Percentiles rank a stretch among this genome's conserved stretches.
Conservation (phyloP, 2,113 vertebrate species). For the Glaucomys volans region DNA sequence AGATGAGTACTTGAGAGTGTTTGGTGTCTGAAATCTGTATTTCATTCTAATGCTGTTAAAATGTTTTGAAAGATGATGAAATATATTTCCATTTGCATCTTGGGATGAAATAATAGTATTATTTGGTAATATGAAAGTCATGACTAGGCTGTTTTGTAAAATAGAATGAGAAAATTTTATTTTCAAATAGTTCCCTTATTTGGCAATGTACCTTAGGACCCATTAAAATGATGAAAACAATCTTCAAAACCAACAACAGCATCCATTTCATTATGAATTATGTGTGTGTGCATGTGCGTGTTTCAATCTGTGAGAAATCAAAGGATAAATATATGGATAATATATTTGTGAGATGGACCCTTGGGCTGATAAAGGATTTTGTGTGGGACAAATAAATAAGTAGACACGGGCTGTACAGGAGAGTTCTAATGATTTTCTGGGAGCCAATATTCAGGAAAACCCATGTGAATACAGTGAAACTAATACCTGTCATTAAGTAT, state of each 20-base stretch:
- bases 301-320: slow-evolving; percentile 50
- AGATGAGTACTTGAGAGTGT: background rate
- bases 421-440: slow-evolving; percentile 71
- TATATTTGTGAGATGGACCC: slow-evolving; percentile 78
- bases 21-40: background rate
- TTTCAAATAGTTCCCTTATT: slow-evolving; percentile 50
- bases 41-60: background rate
- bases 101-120: background rate
- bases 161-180: slow-evolving; percentile 56
- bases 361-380: slow-evolving; percentile 80
- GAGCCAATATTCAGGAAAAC: slow-evolving; percentile 72
- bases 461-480: slow-evolving; percentile 48
- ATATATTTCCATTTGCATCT: background rate
- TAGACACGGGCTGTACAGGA: slow-evolving; percentile 71
- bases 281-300: background rate
- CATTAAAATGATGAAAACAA: slow-evolving; percentile 85
- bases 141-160: slow-evolving; percentile 62
- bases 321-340: slow-evolving; percentile 79
- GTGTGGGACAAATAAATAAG: slow-evolving; percentile 78
- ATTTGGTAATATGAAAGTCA: background rate
- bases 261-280: slow-evolving; percentile 51
- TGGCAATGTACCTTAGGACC: slow-evolving; percentile 69
- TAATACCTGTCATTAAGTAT: slow-evolving; percentile 9
- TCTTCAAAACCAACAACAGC: slow-evolving; percentile 39
- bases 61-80: background rate